These are phyloP conservation scores for Dreissena rostriformis DNA, from an alignment of 1,140 invertebrate genomes.

Conservation along the genomic window DNA sequence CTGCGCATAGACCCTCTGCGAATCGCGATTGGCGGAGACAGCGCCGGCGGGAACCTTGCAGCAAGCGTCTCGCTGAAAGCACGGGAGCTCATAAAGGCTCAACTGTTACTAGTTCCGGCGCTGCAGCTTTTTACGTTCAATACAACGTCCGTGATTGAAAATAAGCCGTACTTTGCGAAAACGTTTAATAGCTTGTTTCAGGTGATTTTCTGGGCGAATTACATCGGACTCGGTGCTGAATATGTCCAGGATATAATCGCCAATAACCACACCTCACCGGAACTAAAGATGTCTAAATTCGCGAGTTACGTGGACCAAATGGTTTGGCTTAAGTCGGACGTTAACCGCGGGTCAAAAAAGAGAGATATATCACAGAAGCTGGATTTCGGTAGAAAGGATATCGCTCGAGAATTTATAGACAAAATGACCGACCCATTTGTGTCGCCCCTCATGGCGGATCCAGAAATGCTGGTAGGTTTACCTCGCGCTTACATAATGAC, in stretches of 20 bases:
- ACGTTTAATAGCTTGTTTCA: conserved; percentile 29
- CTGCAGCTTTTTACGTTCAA: conserved; percentile 63
- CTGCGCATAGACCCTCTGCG: conserved; percentile 18
- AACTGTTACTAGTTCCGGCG: conserved; percentile 66
- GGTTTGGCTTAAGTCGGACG: background rate
- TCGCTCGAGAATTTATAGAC: conserved; percentile 28
- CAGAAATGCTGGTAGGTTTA: conserved; percentile 37
- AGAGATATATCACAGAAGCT: conserved; percentile 5
- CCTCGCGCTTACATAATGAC: conserved; percentile 58
- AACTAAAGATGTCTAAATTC: conserved; percentile 48
- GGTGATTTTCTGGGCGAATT: conserved; percentile 44
- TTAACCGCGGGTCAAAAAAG: conserved; percentile 8
- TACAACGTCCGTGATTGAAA: conserved; percentile 63
- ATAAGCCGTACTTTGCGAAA: conserved; percentile 32
- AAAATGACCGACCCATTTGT: conserved; percentile 52
- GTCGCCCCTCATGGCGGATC: conserved; percentile 55
- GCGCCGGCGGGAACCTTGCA: conserved; percentile 67
- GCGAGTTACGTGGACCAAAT: conserved; percentile 16
- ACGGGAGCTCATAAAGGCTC: conserved; percentile 53
- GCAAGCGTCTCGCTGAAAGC: conserved; percentile 61
- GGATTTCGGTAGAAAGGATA: conserved; percentile 43
- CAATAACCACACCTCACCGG: conserved; percentile 56
- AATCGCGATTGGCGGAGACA: conserved; percentile 56
- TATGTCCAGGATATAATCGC: conserved; percentile 32
- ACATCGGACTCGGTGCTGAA: conserved; percentile 22